phyloP scores from a whole-genome alignment of 2,888 invertebrate species.

The Macaria liturata region DNA sequence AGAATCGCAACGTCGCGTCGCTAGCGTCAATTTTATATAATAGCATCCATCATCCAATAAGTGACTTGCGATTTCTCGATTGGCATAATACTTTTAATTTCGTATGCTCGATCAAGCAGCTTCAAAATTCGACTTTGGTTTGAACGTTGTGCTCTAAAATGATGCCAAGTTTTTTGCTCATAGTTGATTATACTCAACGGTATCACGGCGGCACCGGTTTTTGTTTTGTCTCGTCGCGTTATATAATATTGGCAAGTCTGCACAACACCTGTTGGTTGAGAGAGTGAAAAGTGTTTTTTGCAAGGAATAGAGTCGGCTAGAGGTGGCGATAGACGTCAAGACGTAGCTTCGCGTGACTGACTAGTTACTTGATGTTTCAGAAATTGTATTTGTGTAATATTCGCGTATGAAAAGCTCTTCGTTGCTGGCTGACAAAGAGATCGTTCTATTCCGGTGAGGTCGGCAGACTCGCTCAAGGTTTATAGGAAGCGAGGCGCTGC shows the following conservation, averaged over 20 bases:
- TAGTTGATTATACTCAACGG: constrained; percentile 13
- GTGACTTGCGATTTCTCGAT: constrained; percentile 24
- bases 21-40: constrained; percentile 18
- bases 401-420: constrained; percentile 30
- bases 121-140: constrained; percentile 17
- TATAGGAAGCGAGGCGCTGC: constrained; percentile 41
- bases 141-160: constrained; percentile 6
- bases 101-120: constrained; percentile 21
- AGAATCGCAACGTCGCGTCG: constrained; percentile 3
- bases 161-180: constrained; percentile 17
- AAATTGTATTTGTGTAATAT: constrained; percentile 36
- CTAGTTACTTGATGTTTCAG: constrained; percentile 6
- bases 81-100: constrained; percentile 27
- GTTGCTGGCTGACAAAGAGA: constrained; percentile 43
- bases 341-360: constrained; percentile 25
- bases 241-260: constrained; percentile 28
- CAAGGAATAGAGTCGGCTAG: constrained; percentile 22
- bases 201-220: constrained; percentile 20
- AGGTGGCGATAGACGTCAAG: constrained; percentile 25
- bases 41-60: constrained; percentile 21
- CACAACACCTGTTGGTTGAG: constrained; percentile 22
- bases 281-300: constrained; percentile 31
- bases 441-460: constrained; percentile 48
- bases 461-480: constrained; percentile 57
- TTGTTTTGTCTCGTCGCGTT: constrained; percentile 24